Base-by-base conservation (phyloP, 1,140 invertebrate species). In the Drosophila rufa region DNA sequence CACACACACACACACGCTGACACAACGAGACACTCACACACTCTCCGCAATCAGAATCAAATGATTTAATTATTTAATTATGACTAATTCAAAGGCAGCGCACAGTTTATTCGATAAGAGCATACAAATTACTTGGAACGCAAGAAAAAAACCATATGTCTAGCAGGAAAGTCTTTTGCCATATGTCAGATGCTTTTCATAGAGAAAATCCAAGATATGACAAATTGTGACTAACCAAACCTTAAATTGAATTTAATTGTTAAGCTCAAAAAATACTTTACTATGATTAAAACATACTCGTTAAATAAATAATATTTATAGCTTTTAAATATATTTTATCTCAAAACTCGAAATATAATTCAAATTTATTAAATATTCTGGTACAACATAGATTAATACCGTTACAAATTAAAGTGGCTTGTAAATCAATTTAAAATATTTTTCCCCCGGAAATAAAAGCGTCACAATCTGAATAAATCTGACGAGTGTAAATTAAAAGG, bases 21-120 rank as follows among this genome's bases (percentile, higher is more conserved):
- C n/a, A 36, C 33, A 36, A 36, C 27, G 27, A 40, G 38, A 53
- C 30, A 60, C 66, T 19, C 46, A 62, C 30, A 38, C 36, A 47
- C 67, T 46, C 67, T 36, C 43, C 45, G 45, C 46, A 43, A 59
- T 53, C 61, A 58, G 53, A 69, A 46, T 69, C 43, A 48, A 67
- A 64, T 57, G 67, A 70, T 67, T 56, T 11, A 45, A 73, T n/a
- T n/a, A n/a, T n/a, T n/a, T n/a, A n/a, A n/a, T n/a, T n/a, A 45
- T 73, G 47, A 27, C 55, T 73, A 73, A 73, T 73, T 71, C 19
- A 47, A 70, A 50, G n/a, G 36, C 66, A 73, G 47, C 50, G 45
- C 58, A 55, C 42, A 60, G 38, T 60, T 65, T 60, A 65, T 43
- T 43, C 56, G 55, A 65, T 65, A 65, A 60, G 38, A 58, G 38